These are phyloP conservation scores for Enteromius anoplus DNA, from an alignment of 2,797 vertebrate species.

Conservation along the genomic window DNA sequence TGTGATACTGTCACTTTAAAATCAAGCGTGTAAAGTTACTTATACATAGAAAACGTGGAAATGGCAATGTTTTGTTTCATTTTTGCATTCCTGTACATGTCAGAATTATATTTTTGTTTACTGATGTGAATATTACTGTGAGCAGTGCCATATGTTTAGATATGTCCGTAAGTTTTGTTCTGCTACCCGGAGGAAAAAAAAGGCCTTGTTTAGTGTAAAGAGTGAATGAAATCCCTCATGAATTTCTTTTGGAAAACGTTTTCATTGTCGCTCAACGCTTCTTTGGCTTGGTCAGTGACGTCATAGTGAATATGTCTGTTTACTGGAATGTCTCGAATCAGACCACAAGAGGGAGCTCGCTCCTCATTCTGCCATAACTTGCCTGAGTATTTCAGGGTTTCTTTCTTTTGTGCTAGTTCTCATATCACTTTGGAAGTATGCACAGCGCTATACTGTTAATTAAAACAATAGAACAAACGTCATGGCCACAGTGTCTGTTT, in stretches of 20 bases:
- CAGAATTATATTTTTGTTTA: conserved; percentile 70
- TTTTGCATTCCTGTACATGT: conserved; percentile 80
- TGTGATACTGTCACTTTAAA: conserved; percentile 86
- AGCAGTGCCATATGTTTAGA: conserved; percentile 80
- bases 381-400: conserved; percentile 59
- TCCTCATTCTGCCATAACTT: conserved; percentile 61
- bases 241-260: not conserved
- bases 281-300: conserved; percentile 19
- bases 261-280: not conserved
- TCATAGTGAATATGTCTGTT: conserved; percentile 5
- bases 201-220: conserved; percentile 63
- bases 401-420: conserved; percentile 70
- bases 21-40: conserved; percentile 71
- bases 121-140: conserved; percentile 77
- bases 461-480: conserved; percentile 68
- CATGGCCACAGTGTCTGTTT: not conserved
- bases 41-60: conserved; percentile 63
- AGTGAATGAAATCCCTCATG: conserved; percentile 54
- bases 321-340: conserved; percentile 29
- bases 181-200: conserved; percentile 59
- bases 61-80: conserved; percentile 68
- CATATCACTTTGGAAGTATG: conserved; percentile 77
- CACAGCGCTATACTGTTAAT: conserved; percentile 77
- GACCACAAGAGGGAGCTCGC: conserved; percentile 58
- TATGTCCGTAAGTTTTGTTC: conserved; percentile 66